Percentiles rank a stretch among this genome's conserved stretches.
These are phyloP conservation scores for Valencia hispanica DNA, from an alignment of 2,797 vertebrate species.

Conservation along the genomic window DNA sequence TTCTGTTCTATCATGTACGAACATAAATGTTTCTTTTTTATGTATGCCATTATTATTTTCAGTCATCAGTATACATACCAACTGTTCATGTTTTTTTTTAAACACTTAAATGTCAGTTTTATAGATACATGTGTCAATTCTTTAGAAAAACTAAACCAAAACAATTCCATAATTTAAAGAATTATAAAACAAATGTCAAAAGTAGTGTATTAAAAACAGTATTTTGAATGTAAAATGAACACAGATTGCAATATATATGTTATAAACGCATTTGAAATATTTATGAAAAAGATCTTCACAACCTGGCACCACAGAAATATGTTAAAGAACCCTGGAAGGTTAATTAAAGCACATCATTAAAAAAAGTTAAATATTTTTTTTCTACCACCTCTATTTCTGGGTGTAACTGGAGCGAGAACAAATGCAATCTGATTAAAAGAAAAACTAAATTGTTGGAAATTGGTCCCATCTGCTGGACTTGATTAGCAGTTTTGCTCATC, in stretches of 20 bases:
- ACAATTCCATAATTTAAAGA: background rate
- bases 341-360: background rate
- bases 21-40: too few species aligned
- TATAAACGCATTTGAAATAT: too few species aligned
- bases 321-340: background rate
- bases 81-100: background rate
- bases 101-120: background rate
- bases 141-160: background rate
- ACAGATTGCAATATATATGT: background rate
- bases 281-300: too few species aligned
- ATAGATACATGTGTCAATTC: background rate
- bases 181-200: background rate
- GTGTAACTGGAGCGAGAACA: background rate
- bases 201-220: background rate
- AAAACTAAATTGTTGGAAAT: background rate
- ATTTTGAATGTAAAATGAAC: background rate
- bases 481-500: background rate
- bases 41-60: background rate
- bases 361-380: too few species aligned
- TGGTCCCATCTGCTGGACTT: background rate
- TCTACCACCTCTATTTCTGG: background rate
- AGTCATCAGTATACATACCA: background rate
- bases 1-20: too few species aligned
- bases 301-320: background rate
- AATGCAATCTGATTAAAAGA: background rate